phyloP scores from a whole-genome alignment of 2,797 vertebrate genomes.

The Sebastes taczanowskii region DNA sequence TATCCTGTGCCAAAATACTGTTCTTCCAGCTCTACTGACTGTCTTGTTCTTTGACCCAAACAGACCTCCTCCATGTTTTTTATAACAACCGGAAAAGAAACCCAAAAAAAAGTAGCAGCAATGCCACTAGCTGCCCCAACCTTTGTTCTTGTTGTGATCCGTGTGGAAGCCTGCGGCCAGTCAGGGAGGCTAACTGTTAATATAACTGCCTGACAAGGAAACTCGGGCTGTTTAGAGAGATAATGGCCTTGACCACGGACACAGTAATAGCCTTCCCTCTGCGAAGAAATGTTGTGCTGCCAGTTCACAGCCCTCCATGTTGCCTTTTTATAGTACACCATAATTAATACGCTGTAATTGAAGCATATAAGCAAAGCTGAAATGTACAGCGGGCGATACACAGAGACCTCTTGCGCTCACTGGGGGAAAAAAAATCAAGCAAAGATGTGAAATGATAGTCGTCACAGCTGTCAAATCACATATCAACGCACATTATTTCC shows the following conservation, averaged over 20 bases:
- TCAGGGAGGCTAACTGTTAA: conserved; percentile 42
- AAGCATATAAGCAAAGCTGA: conserved; percentile 37
- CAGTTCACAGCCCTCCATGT: conserved; percentile 43
- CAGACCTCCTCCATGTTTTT: background rate
- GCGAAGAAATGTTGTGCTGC: conserved; percentile 53
- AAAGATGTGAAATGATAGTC: conserved; percentile 33
- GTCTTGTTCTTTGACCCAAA: conserved; percentile 5
- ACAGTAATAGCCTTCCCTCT: conserved; percentile 55
- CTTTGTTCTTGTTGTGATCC: conserved; percentile 42
- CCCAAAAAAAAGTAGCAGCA: background rate
- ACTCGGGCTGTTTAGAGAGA: conserved; percentile 55
- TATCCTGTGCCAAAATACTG: background rate
- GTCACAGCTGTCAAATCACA: conserved; percentile 56
- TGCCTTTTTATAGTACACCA: conserved; percentile 61
- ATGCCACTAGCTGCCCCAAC: conserved; percentile 21
- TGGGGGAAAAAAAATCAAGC: background rate
- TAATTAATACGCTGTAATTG: conserved; percentile 68
- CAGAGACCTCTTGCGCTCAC: background rate
- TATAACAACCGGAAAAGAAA: conserved; percentile 13
- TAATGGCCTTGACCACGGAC: conserved; percentile 60
- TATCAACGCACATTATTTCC: conserved; percentile 28
- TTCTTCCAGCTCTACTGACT: conserved; percentile 1
- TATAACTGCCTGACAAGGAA: conserved; percentile 56
- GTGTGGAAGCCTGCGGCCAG: conserved; percentile 15
- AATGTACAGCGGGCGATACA: conserved; percentile 1